Base-by-base conservation (phyloP, 2,888 invertebrate species). In the Ceratothoa steindachneri region DNA sequence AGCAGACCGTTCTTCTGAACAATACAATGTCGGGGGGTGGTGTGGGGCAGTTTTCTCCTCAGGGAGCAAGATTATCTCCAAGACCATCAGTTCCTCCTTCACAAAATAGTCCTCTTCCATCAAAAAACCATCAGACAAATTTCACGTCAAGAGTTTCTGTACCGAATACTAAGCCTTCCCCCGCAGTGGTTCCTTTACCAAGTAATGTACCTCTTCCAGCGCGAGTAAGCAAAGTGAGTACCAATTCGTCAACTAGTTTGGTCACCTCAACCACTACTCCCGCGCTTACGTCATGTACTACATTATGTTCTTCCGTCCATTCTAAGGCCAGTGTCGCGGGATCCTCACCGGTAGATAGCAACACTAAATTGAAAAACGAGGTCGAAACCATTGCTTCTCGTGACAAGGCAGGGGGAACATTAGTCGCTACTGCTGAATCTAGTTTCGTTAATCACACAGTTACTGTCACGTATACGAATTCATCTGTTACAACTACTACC, bases 1-100 rank as follows among this genome's bases (percentile, higher is more conserved):
- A 95, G 82, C 95, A 95, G 84, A 94, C 95, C 0, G 92, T 92
- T 30, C 84, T 95, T 80, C 85, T 95, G 69, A 93, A 93, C 82
- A 93, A 90, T 82, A 93, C 91, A 9, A 93, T 92, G 76, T 75
- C 78, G 2, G 78, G 78, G 7, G 78, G 78, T 12, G 76, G 76
- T 7, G 73, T 75, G 64, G 78, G 78, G 31, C 78, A 78, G 73
- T 78, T 78, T 52, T 78, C 78, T 19, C 78, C 78, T n/a, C 78
- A 78, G 53, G 78, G 75, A 31, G 67, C 75, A 30, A 71, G 71
- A 1, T 41, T 73, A 15, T 65, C 73, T 31, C 75, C 75, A 22
- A 70, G 77, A 66, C 77, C 73, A n/a, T 55, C 72, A 5, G 28
- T 31, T 66, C 71, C 71, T 27, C 1, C 31, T 15, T n/a, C 53